Evolutionary conservation across 2,888 invertebrate species (phyloP), one percentile per base, ranked within the genome.

Genomic region (Chaetogeoica ovagalla): DNA sequence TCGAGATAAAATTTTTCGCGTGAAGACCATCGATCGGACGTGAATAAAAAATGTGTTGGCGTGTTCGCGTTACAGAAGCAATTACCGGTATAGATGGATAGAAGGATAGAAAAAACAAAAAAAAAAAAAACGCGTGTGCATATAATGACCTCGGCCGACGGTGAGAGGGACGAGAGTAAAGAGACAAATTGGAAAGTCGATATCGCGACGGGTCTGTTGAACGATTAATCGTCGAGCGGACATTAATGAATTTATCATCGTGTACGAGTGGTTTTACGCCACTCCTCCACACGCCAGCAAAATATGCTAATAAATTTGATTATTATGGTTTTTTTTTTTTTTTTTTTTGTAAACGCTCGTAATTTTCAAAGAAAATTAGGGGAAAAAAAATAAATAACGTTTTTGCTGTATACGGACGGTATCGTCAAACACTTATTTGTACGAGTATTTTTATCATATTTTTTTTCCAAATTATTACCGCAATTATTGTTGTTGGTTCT

Each of bases 161-260:
- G 43, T 52, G 43, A 62, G 55, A 63, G 52, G 55, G 17, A 23
- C 52, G 43, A 62, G 55, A 63, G 52, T 70, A 52, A 69, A 62
- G 70, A 60, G 70, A 77, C 77, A 70, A 77, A 77, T 70, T 77
- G 77, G 77, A 70, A 77, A 77, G 70, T 52, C 70, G 77, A 77
- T 77, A 70, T 70, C 55, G 8, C 17, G 55, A 55, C 21, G 77
- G 77, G 62, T 17, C 62, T 39, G 55, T 37, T 21, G 62, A 69
- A 70, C 70, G 77, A 77, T 77, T 70, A 77, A 77, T 77, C 60
- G 52, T 23, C 19, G 17, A 60, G 39, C 52, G 21, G 63, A 77
- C 77, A 77, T 52, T 77, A 70, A 77, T 70, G 70, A 70, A 63
- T 77, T 70, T 77, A 77, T 77, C 70, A 77, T 76, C 21, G 37